Percentiles rank a stretch among this genome's conserved stretches.
Conservation (phyloP, 2,113 vertebrate species). For the Corythoichthys intestinalis region DNA sequence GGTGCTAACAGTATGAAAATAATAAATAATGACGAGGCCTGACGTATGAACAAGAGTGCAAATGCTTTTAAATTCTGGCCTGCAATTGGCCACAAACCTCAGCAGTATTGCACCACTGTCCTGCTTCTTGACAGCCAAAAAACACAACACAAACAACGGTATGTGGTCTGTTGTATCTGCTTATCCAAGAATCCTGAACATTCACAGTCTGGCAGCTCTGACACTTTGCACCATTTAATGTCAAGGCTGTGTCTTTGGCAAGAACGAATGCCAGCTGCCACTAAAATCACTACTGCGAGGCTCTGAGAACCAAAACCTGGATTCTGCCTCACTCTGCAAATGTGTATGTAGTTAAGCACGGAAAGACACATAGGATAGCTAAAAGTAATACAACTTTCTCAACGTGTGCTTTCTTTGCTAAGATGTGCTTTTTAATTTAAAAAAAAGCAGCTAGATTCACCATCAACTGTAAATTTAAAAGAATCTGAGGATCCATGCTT, state of each 20-base stretch:
- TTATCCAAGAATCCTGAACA: conserved; percentile 34
- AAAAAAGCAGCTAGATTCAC: neutral
- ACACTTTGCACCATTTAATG: conserved; percentile 23
- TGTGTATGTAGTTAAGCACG: conserved; percentile 48
- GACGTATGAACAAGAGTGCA: conserved; percentile 8
- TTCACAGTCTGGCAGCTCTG: conserved; percentile 23
- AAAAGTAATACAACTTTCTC: neutral
- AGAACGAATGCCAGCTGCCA: conserved; percentile 31
- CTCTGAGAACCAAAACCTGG: neutral
- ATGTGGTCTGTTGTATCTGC: neutral
- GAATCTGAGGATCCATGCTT: neutral
- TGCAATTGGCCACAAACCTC: conserved; percentile 1
- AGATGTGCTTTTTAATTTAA: too few species aligned
- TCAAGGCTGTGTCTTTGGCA: conserved; percentile 36
- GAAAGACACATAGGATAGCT: conserved; percentile 23
- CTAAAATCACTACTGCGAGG: conserved; percentile 13
- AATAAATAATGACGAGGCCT: conserved; percentile 17
- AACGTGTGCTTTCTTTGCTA: neutral
- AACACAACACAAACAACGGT: conserved; percentile 10
- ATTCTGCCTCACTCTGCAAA: conserved; percentile 16
- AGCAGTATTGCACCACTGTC: neutral
- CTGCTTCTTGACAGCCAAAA: conserved; percentile 9
- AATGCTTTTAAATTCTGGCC: conserved; percentile 19
- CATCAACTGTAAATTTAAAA: neutral
- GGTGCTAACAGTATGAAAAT: conserved; percentile 14